A percentile compares a stretch with the other conserved stretches of the same genome.
phyloP scores from a whole-genome alignment of 2,797 vertebrate genomes.

The Amblyopsis hoosieri region DNA sequence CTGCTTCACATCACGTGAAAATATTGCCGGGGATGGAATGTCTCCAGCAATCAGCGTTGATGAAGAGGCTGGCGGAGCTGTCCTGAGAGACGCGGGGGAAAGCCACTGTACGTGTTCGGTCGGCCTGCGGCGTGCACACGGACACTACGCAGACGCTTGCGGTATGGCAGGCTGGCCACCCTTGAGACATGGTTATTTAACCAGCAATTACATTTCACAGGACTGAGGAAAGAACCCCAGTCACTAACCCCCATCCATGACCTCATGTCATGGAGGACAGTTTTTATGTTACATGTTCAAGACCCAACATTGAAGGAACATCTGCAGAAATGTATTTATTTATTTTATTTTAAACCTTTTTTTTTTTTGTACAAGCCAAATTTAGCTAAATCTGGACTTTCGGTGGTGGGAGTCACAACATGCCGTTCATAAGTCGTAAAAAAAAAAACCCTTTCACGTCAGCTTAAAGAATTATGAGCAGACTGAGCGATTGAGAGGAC shows the following conservation, averaged over 20 bases:
- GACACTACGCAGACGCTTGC: constrained; percentile 69
- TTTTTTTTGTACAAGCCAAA: not conserved
- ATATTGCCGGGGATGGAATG: constrained; percentile 60
- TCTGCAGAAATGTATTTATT: constrained; percentile 22
- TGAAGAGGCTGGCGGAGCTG: constrained; percentile 57
- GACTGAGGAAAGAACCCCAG: constrained; percentile 35
- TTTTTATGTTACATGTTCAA: constrained; percentile 37
- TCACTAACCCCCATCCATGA: constrained; percentile 24
- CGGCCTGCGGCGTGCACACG: constrained; percentile 38
- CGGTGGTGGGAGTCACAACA: constrained; percentile 28
- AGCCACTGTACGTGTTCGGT: constrained; percentile 70
- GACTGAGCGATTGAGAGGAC: constrained; percentile 34
- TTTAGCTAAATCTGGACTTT: constrained; percentile 31
- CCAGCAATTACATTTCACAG: constrained; percentile 63
- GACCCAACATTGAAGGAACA: constrained; percentile 25
- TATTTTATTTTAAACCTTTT: constrained; percentile 12
- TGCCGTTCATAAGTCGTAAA: constrained; percentile 42
- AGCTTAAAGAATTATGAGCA: constrained; percentile 43
- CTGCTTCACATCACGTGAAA: constrained; percentile 76
- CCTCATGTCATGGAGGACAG: constrained; percentile 30
- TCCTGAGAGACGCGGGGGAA: constrained; percentile 63
- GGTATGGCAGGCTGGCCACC: constrained; percentile 61
- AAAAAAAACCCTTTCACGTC: constrained; percentile 37
- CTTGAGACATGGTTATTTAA: constrained; percentile 68
- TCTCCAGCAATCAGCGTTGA: constrained; percentile 75